These are phyloP conservation scores for Cervus canadensis DNA, from an alignment of 2,113 vertebrate genomes.

Conservation along the genomic window DNA sequence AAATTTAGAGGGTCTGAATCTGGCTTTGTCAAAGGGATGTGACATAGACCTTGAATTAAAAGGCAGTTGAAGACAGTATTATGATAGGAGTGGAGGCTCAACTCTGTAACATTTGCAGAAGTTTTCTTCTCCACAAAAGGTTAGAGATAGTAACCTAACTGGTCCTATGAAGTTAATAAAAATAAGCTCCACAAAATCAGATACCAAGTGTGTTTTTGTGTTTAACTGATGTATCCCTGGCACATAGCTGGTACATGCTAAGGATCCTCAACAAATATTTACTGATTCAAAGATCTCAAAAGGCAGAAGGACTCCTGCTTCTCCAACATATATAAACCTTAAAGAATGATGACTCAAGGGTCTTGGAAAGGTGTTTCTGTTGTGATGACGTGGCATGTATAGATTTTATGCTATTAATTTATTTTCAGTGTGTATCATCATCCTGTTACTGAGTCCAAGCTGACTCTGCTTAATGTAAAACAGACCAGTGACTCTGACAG, in stretches of 20 bases:
- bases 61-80: neutral
- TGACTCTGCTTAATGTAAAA: neutral
- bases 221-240: neutral
- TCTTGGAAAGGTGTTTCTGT: neutral
- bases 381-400: neutral
- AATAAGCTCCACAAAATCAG: neutral
- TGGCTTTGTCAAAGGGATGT: neutral
- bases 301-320: neutral
- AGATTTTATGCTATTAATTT: neutral
- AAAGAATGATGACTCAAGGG: neutral
- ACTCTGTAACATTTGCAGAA: neutral
- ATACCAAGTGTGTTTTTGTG: neutral
- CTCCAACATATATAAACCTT: neutral
- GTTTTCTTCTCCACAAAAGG: neutral
- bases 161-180: neutral
- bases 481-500: neutral
- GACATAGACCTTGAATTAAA: neutral
- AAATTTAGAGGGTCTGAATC: neutral
- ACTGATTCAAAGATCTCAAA: neutral
- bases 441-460: neutral
- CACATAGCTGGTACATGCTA: neutral
- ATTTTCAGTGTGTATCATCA: neutral
- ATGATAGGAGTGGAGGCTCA: neutral
- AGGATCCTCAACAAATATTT: neutral
- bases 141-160: neutral